These are phyloP conservation scores for Eustalomyia histrio DNA, from an alignment of 2,888 invertebrate genomes.

Conservation along the genomic window DNA sequence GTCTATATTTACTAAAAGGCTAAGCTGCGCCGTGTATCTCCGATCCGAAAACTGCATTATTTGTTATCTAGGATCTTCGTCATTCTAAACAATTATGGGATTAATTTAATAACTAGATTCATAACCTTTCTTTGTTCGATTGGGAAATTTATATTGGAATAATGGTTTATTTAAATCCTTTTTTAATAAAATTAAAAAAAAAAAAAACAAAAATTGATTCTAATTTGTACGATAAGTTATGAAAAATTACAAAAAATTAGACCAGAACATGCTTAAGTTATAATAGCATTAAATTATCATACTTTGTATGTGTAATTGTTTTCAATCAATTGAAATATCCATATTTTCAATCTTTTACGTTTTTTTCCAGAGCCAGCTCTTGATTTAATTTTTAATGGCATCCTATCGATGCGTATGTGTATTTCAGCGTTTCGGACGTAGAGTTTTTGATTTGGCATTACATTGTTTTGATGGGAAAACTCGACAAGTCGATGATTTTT, in stretches of 20 bases:
- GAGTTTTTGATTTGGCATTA: slow-evolving; percentile 81
- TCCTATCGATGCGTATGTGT: slow-evolving; percentile 83
- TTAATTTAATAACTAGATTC: too few species aligned
- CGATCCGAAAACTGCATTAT: too few species aligned
- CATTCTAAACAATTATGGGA: too few species aligned
- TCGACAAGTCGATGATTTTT: slow-evolving; percentile 92
- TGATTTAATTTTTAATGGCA: slow-evolving; percentile 41
- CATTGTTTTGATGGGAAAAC: slow-evolving; percentile 86
- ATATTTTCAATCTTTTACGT: slow-evolving; percentile 72
- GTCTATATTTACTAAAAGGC: too few species aligned
- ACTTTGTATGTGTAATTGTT: slow-evolving; percentile 74
- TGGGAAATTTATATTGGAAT: too few species aligned
- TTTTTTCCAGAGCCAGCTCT: slow-evolving; percentile 54
- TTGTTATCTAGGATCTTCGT: too few species aligned
- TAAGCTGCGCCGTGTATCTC: too few species aligned
- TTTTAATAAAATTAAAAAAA: neutral
- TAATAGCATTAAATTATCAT: slow-evolving; percentile 37
- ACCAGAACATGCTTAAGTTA: too few species aligned
- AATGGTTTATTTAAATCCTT: neutral
- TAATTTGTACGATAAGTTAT: too few species aligned
- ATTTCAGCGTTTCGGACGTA: slow-evolving; percentile 89
- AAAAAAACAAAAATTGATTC: too few species aligned
- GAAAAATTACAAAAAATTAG: too few species aligned
- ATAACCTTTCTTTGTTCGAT: too few species aligned
- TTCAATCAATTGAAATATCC: slow-evolving; percentile 75